A percentile compares a stretch with the other conserved stretches of the same genome.
These are phyloP conservation scores for Neopipo cinnamomea DNA, from an alignment of 2,113 vertebrate species.

Conservation along the genomic window DNA sequence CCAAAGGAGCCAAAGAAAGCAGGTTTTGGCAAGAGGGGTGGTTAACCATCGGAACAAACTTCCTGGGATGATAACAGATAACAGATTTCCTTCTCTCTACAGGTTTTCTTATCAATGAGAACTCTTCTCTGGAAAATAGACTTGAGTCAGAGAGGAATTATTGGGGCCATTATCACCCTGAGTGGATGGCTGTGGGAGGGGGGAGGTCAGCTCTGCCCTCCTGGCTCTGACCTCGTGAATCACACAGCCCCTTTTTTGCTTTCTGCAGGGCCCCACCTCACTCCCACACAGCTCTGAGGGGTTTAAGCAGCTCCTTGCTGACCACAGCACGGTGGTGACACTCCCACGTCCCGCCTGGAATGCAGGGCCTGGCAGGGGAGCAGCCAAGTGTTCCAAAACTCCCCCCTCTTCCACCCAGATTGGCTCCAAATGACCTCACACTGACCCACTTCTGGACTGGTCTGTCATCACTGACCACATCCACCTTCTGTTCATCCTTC, in stretches of 20 bases:
- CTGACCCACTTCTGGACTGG: neutral
- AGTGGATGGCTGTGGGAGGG: neutral
- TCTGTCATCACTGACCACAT: neutral
- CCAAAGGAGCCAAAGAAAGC: neutral
- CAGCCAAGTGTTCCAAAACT: neutral
- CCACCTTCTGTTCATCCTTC: neutral
- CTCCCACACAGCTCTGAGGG: neutral
- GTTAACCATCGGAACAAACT: neutral
- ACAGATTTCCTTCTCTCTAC: neutral
- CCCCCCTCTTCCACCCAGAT: neutral
- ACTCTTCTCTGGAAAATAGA: neutral
- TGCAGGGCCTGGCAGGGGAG: fast-evolving
- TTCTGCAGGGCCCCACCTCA: neutral
- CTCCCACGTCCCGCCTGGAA: neutral
- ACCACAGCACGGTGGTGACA: neutral
- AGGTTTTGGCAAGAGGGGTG: neutral
- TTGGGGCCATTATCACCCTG: neutral
- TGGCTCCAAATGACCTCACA: neutral
- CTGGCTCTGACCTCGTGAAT: neutral
- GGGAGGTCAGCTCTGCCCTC: neutral
- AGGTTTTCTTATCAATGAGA: neutral
- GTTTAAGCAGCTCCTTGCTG: neutral
- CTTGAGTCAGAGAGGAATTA: neutral
- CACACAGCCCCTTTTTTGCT: neutral
- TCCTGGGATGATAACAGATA: neutral